Evolutionary conservation across 2,797 vertebrate genomes (phyloP).

Genomic region (Dromococcyx pavoninus): DNA sequence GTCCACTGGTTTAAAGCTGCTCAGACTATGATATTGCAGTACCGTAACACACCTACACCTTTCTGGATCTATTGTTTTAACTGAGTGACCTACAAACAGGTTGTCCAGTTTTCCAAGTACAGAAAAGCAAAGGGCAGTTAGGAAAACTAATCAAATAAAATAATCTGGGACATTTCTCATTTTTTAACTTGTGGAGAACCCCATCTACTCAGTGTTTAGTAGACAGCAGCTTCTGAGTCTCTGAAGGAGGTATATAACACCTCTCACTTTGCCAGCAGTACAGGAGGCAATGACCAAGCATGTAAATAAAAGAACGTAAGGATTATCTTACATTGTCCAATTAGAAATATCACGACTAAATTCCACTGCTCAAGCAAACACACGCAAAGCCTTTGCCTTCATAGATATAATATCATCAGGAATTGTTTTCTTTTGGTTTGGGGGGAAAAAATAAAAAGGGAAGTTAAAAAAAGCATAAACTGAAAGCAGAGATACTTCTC

Average conservation of each 20-base stretch:
- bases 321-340: background rate
- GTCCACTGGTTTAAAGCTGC: background rate
- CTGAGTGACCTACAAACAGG: background rate
- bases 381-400: background rate
- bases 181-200: background rate
- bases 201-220: background rate
- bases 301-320: background rate
- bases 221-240: background rate
- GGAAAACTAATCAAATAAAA: background rate
- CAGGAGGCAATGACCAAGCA: background rate
- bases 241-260: background rate
- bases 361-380: accelerated
- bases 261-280: background rate
- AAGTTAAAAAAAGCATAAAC: background rate
- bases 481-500: background rate
- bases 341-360: background rate
- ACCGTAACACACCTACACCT: background rate
- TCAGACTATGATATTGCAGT: background rate
- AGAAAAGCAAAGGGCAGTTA: background rate
- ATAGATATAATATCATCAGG: background rate
- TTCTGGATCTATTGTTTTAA: background rate
- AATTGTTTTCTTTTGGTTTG: background rate
- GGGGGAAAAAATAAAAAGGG: background rate
- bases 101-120: background rate
- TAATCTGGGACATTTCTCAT: background rate